These are phyloP conservation scores for Strigamia maritima DNA, from an alignment of 2,888 invertebrate genomes.

Conservation along the genomic window DNA sequence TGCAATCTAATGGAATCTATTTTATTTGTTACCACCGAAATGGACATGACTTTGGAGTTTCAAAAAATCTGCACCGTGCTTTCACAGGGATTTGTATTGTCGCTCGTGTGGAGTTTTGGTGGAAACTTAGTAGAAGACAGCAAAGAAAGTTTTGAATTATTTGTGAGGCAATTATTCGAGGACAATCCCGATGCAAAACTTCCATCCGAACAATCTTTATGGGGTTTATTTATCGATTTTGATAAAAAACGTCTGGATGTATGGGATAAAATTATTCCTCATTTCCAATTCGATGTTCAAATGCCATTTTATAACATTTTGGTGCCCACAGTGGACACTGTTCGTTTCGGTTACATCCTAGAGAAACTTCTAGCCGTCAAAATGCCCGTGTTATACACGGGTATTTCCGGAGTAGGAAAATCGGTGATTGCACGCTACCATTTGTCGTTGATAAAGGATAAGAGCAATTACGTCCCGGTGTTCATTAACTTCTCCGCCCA, in stretches of 20 bases:
- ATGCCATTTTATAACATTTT: conserved; percentile 82
- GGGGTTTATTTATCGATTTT: conserved; percentile 73
- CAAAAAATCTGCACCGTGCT: conserved; percentile 62
- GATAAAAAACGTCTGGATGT: conserved; percentile 66
- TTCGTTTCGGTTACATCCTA: conserved; percentile 72
- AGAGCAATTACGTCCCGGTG: conserved; percentile 66
- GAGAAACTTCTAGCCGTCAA: conserved; percentile 68
- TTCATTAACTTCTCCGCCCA: conserved; percentile 88
- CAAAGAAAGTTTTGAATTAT: conserved; percentile 66
- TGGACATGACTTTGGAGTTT: conserved; percentile 62
- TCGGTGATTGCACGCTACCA: conserved; percentile 76
- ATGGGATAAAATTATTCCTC: conserved; percentile 75
- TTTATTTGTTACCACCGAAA: conserved; percentile 62
- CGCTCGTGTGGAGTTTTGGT: conserved; percentile 81
- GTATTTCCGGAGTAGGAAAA: conserved; percentile 87
- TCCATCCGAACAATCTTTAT: conserved; percentile 67
- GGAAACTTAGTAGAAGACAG: conserved; percentile 73
- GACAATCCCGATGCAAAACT: conserved; percentile 67
- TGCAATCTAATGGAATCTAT: conserved; percentile 71
- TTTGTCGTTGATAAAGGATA: conserved; percentile 63
- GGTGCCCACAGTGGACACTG: conserved; percentile 87
- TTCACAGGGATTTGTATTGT: conserved; percentile 74
- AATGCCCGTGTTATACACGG: conserved; percentile 81
- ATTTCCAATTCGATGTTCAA: conserved; percentile 66
- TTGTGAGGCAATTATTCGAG: conserved; percentile 67